Percentiles rank a stretch among this genome's conserved stretches.
phyloP scores from a whole-genome alignment of 2,797 vertebrate genomes.

The Platyrinchus mystaceus region DNA sequence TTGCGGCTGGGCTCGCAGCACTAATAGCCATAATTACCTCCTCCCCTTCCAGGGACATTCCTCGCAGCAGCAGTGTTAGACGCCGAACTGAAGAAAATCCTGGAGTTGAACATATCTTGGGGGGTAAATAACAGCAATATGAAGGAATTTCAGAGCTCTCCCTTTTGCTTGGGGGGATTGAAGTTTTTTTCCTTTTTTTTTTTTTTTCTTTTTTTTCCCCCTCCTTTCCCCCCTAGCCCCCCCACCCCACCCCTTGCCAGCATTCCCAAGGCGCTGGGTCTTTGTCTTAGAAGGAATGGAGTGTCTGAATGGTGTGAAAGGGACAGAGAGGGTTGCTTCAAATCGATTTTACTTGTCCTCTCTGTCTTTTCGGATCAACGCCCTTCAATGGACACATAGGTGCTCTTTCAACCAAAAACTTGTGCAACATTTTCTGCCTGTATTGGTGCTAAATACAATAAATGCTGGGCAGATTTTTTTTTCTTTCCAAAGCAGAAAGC shows the following conservation, averaged over 20 bases:
- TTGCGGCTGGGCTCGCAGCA: slow-evolving; percentile 43
- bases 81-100: slow-evolving; percentile 42
- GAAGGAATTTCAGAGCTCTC: slow-evolving; percentile 66
- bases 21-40: slow-evolving; percentile 55
- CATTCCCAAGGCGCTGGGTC: slow-evolving; percentile 80
- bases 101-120: slow-evolving; percentile 36
- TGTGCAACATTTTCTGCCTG: slow-evolving; percentile 86
- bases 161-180: slow-evolving; percentile 65
- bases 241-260: neutral
- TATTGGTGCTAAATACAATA: slow-evolving; percentile 84
- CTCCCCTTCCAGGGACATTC: slow-evolving; percentile 42
- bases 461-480: slow-evolving; percentile 75
- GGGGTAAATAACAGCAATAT: slow-evolving; percentile 67
- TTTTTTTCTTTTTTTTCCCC: accelerated
- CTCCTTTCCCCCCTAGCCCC: neutral
- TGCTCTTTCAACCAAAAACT: slow-evolving; percentile 86
- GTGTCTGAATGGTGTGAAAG: slow-evolving; percentile 85
- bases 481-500: slow-evolving; percentile 74
- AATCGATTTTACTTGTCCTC: slow-evolving; percentile 87
- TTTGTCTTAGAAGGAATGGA: slow-evolving; percentile 83
- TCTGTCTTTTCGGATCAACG: slow-evolving; percentile 88
- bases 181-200: neutral
- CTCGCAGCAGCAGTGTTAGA: slow-evolving; percentile 34
- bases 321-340: slow-evolving; percentile 85
- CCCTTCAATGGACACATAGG: slow-evolving; percentile 85